Base-by-base conservation (phyloP, 2,888 invertebrate genomes). In the Cerastoderma edule region DNA sequence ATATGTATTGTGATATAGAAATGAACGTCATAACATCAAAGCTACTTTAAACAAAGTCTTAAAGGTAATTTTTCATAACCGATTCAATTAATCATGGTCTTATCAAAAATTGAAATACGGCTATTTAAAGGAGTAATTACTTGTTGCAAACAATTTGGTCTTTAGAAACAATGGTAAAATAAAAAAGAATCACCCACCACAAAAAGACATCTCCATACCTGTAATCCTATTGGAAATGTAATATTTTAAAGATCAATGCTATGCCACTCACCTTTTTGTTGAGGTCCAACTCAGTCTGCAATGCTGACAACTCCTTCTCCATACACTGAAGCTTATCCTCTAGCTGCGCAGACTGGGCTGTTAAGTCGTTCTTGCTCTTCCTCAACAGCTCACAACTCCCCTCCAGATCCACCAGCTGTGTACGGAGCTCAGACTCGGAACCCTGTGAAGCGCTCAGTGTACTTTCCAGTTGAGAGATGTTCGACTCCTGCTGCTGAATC, bases 301-400 rank as follows among this genome's bases (percentile, higher is more conserved):
- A 46, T 8, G 78, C 57, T 4, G 79, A 75, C 50, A 83, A 53
- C 46, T 85, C 82, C 27, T 79, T 76, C 68, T 84, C 72, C 24
- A 85, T 66, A 10, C 54, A 57, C 30, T 77, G 39, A 6, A 84
- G 19, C 13, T 68, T 56, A 0, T 67, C 67, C 54, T 84, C 67
- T 22, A 71, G 24, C 13, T 65, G 46, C 1, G 83, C 76, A 22
- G 69, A 71, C 0, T 67, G 67, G n/a, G 63, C 46, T 33, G 53
- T 28, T 32, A 85, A 72, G 6, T 80, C 75, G n/a, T 57, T 53
- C 56, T 67, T 35, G 33, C 22, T 24, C 48, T 53, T 35, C 32
- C 35, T 50, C n/a, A 67, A n/a, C 8, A 16, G n/a, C 32, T 53
- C 53, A 30, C 30, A n/a, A 54, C 39, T 44, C n/a, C 10, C 19